A percentile compares a stretch with the other conserved stretches of the same genome.
phyloP scores from a whole-genome alignment of 2,797 vertebrate species.

The Sphenopsis melanotis region DNA sequence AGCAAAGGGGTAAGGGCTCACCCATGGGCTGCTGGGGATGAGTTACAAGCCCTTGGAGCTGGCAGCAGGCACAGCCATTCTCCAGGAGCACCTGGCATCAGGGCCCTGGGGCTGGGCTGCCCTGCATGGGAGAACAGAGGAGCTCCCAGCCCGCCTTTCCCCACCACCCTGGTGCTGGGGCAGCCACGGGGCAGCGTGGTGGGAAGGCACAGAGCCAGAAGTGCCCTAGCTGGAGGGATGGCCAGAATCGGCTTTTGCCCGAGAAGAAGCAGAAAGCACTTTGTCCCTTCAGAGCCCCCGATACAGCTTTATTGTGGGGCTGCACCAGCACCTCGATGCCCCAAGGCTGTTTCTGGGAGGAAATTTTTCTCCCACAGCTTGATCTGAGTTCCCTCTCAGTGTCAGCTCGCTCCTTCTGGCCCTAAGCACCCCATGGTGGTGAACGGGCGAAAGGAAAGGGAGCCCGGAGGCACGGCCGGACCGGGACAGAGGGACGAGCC shows the following conservation, averaged over 20 bases:
- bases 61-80: background rate
- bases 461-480: background rate
- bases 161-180: no score
- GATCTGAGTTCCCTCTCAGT: background rate
- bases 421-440: background rate
- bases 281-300: background rate
- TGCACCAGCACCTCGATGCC: background rate
- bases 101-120: background rate
- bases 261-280: background rate
- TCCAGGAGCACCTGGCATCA: background rate
- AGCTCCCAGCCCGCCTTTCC: background rate
- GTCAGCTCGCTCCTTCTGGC: background rate
- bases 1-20: background rate
- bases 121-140: background rate
- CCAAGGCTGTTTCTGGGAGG: background rate
- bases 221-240: fast-evolving
- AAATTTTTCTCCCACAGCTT: background rate
- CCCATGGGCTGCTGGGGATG: background rate
- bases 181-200: fast-evolving
- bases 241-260: background rate
- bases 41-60: background rate
- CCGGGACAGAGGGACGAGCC: background rate
- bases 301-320: background rate
- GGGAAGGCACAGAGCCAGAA: fast-evolving
- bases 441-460: background rate